These are phyloP conservation scores for Orchesellides sinensis DNA, from an alignment of 2,888 invertebrate species.

Conservation along the genomic window DNA sequence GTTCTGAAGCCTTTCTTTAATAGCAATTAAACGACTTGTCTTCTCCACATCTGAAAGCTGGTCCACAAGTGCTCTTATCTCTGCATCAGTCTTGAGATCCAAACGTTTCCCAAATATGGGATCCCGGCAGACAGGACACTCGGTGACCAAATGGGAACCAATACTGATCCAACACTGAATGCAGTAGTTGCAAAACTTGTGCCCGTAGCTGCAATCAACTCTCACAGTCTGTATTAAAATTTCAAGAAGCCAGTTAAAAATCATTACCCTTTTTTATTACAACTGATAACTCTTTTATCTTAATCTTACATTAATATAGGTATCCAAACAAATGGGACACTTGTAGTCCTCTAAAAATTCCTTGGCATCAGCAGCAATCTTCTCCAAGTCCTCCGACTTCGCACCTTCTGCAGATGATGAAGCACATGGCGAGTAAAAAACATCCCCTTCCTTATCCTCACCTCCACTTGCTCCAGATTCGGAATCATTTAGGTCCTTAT, in stretches of 20 bases:
- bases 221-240: constrained; percentile 41
- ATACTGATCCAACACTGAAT: constrained; percentile 43
- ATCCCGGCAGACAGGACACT: constrained; percentile 53
- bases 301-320: constrained; percentile 44
- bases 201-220: constrained; percentile 55
- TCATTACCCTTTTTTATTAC: background rate
- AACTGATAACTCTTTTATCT: no score
- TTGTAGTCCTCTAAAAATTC: constrained; percentile 51
- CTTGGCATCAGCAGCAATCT: no score
- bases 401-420: no score
- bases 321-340: constrained; percentile 61
- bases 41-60: constrained; percentile 22
- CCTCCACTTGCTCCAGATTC: no score
- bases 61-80: constrained; percentile 34
- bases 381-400: no score
- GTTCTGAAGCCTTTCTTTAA: constrained; percentile 37
- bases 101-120: constrained; percentile 42
- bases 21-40: constrained; percentile 21
- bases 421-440: no score
- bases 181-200: constrained; percentile 56
- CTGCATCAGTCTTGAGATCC: constrained; percentile 48
- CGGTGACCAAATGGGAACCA: constrained; percentile 31
- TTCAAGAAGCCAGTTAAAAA: background rate
- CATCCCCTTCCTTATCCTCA: no score
- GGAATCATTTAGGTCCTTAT: no score